Percentiles rank a stretch among this genome's conserved stretches.
Evolutionary conservation across 2,888 invertebrate species (phyloP).

Genomic region (Schizaphis graminum): DNA sequence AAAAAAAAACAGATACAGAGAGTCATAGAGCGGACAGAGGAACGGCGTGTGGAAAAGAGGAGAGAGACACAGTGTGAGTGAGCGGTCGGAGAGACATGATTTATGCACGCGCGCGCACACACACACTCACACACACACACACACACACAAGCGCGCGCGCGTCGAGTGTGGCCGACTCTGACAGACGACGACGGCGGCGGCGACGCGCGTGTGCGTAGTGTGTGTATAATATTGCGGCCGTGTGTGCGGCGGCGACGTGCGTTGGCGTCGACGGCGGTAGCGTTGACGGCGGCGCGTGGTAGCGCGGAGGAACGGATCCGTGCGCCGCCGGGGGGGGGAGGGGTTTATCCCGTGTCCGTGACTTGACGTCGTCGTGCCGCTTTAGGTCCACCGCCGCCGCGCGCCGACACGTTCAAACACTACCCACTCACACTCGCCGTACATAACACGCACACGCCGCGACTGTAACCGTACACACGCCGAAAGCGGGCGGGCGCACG

Average conservation of each 20-base stretch:
- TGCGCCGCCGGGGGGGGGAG: constrained; percentile 64
- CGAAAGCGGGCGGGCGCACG: background rate
- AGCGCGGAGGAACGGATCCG: constrained; percentile 54
- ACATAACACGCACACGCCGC: background rate
- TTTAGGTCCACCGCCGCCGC: constrained; percentile 41
- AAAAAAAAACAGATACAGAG: background rate
- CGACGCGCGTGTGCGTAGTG: background rate
- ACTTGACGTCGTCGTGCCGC: constrained; percentile 63
- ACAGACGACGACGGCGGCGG: constrained; percentile 22
- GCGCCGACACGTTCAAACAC: constrained; percentile 44
- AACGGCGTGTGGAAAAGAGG: background rate
- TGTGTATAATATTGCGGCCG: constrained; percentile 16
- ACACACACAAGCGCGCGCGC: background rate
- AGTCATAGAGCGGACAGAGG: background rate
- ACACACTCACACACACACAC: constrained; percentile 35
- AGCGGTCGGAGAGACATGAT: constrained; percentile 42
- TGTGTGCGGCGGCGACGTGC: constrained; percentile 55
- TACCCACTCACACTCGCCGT: background rate
- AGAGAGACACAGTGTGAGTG: constrained; percentile 17
- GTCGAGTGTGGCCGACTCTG: constrained; percentile 49
- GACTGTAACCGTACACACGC: constrained; percentile 38
- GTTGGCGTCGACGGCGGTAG: constrained; percentile 51
- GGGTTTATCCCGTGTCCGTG: constrained; percentile 66
- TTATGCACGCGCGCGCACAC: constrained; percentile 35
- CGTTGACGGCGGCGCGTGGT: constrained; percentile 31